phyloP scores from a whole-genome alignment of 2,113 vertebrate species.

The Plestiodon gilberti region DNA sequence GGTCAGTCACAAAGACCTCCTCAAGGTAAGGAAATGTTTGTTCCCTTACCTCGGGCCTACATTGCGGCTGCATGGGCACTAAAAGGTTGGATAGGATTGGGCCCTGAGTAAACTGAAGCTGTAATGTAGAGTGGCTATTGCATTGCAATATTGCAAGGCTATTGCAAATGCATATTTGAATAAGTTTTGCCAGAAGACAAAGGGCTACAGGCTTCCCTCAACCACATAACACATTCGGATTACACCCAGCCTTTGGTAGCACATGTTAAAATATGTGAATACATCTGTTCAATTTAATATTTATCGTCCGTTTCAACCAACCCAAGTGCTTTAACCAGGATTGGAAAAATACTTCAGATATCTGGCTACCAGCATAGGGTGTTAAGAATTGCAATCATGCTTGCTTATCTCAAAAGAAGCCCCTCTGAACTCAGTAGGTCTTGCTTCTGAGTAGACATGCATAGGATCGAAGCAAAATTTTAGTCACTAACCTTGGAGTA shows the following conservation, averaged over 20 bases:
- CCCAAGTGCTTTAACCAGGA: not conserved
- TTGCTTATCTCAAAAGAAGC: not conserved
- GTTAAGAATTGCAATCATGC: not conserved
- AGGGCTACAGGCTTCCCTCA: not conserved
- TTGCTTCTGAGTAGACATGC: no score
- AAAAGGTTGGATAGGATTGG: no score
- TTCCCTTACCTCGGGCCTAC: no score
- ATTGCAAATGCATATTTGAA: not conserved
- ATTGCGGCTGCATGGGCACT: no score
- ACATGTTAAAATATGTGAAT: not conserved
- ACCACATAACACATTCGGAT: not conserved
- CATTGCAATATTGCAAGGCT: no score
- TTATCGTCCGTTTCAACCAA: not conserved
- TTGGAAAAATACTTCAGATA: not conserved
- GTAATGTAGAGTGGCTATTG: not conserved
- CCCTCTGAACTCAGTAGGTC: no score
- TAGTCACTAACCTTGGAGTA: not conserved
- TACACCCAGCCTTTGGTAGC: not conserved
- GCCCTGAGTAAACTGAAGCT: not conserved
- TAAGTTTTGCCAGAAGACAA: not conserved
- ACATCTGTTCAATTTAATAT: not conserved
- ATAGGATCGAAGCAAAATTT: not conserved
- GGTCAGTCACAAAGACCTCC: no score
- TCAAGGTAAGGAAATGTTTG: no score
- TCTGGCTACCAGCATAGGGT: not conserved